Evolutionary conservation across 2,888 invertebrate genomes (phyloP).

Genomic region (Anorthoa munda): DNA sequence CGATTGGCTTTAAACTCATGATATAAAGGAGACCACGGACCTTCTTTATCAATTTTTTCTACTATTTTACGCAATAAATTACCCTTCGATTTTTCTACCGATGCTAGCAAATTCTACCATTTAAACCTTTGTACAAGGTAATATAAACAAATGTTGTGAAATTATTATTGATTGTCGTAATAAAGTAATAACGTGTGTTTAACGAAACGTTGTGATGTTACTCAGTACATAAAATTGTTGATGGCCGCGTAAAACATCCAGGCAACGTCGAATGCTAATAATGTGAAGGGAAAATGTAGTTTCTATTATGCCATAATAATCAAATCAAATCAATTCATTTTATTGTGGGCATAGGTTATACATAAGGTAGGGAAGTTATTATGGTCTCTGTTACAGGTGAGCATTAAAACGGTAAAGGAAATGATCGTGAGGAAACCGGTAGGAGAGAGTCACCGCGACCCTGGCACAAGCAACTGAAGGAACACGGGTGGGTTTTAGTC

Average conservation of each 20-base stretch:
- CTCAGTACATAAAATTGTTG: constrained; percentile 48
- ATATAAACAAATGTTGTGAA: constrained; percentile 18
- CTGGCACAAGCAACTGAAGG: too few species aligned
- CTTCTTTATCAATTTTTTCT: too few species aligned
- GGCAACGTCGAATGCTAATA: constrained; percentile 39
- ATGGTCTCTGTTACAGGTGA: background rate
- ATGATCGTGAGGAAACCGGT: background rate
- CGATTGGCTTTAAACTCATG: too few species aligned
- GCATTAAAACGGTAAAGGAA: background rate
- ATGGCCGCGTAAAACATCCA: constrained; percentile 47
- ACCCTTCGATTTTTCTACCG: too few species aligned
- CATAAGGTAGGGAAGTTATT: too few species aligned
- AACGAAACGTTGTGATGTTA: constrained; percentile 41
- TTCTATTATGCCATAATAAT: constrained; percentile 3
- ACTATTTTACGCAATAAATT: too few species aligned
- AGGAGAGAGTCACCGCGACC: too few species aligned
- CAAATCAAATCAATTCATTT: too few species aligned
- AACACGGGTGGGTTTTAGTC: too few species aligned
- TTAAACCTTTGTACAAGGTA: background rate
- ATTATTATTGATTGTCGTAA: constrained; percentile 26
- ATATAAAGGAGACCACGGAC: too few species aligned
- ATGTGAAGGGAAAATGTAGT: constrained; percentile 38
- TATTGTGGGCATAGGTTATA: too few species aligned
- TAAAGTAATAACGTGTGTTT: constrained; percentile 46
- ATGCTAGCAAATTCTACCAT: background rate